These are phyloP conservation scores for Remorina albescens DNA, from an alignment of 2,797 vertebrate species.

Conservation along the genomic window DNA sequence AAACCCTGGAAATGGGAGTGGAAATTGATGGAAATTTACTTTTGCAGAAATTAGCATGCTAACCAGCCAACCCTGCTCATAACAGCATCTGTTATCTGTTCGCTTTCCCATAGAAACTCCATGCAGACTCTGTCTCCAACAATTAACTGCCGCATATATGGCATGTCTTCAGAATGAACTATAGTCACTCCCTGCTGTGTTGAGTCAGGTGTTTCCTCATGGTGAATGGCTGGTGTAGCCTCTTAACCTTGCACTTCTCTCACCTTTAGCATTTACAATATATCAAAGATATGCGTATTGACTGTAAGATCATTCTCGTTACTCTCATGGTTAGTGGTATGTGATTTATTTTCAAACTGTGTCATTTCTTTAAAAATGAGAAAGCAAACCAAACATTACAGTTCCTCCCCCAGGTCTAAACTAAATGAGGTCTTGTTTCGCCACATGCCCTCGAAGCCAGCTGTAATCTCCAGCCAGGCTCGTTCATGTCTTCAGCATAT, in stretches of 20 bases:
- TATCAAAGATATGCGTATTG: background rate
- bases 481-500: slow-evolving; percentile 15
- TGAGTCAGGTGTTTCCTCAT: no score
- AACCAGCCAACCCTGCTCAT: no score
- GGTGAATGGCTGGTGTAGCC: slow-evolving; percentile 9
- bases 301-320: background rate
- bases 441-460: background rate
- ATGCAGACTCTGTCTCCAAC: no score
- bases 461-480: slow-evolving; percentile 35
- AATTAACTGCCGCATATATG: background rate
- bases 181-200: no score
- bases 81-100: no score
- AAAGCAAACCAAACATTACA: background rate
- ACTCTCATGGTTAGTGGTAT: no score
- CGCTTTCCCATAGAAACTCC: no score
- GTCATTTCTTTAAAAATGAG: background rate
- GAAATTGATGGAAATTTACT: no score
- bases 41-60: no score
- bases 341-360: no score
- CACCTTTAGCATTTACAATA: background rate
- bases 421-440: slow-evolving; percentile 33
- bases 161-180: background rate
- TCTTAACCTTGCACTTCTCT: background rate
- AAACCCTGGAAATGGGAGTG: background rate
- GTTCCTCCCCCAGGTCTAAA: background rate